Evolutionary conservation across 2,888 invertebrate genomes (phyloP), one percentile per base, ranked within the genome.

Genomic region (Nasonovia ribisnigri): DNA sequence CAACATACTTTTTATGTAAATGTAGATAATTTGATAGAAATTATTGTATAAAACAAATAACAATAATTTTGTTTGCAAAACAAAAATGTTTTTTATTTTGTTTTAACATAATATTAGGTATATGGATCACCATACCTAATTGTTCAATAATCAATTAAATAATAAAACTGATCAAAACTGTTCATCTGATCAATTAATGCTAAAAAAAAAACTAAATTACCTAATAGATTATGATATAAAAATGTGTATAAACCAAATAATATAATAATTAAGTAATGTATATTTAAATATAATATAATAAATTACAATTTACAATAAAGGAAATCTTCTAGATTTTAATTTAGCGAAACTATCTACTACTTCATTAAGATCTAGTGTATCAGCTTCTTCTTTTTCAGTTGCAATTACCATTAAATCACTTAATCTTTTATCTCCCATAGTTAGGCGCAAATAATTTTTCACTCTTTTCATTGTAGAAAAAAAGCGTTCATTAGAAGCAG

Each of bases 361-460:
- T 24, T 57, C 54, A 57, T 67, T 67, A n/a, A 67, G n/a, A 67
- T 67, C 67, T n/a, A 67, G n/a, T 57, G 54, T 57, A 57, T 57
- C 26, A 57, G 6, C 54, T 57, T 67, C n/a, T n/a, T 67, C 13
- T n/a, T 29, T 67, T 67, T 10, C 29, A 67, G 13, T 67, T 29
- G n/a, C n/a, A n/a, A n/a, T n/a, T n/a, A 86, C 86, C 29, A 86
- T 86, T 86, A 46, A 86, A 86, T 86, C 46, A 86, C 46, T 86
- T 48, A 86, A 86, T 13, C 46, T 86, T 8, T 46, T 46, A 46
- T 84, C 46, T 86, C 26, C 86, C 46, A 86, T 46, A 29, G 46
- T 86, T 86, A 86, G 48, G 86, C 86, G 46, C 86, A 86, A 86
- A 26, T 48, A 48, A 46, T 48, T 86, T 29, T 86, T 86, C 26